Percentiles rank a stretch among this genome's conserved stretches.
Evolutionary conservation across 2,888 invertebrate genomes (phyloP).

Genomic region (Sicus ferrugineus): DNA sequence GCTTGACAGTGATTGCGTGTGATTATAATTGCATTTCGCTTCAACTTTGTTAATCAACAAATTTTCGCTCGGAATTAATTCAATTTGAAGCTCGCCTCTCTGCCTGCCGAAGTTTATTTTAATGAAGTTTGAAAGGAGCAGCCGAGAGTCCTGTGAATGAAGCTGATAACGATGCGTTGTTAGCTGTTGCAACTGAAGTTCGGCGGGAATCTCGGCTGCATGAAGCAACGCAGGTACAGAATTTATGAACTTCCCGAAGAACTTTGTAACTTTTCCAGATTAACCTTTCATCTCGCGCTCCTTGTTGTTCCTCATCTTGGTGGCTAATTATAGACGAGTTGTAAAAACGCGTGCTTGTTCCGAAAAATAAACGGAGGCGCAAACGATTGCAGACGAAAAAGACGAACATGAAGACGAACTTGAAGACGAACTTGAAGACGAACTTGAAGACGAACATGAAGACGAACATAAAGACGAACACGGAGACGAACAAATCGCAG

Average conservation of each 20-base stretch:
- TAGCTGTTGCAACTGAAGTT: not conserved
- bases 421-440: no score
- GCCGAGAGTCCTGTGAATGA: constrained; percentile 12
- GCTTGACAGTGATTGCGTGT: constrained; percentile 12
- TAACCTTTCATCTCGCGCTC: not conserved
- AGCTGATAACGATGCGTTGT: not conserved
- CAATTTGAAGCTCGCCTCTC: constrained; percentile 18
- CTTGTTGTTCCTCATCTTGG: no score
- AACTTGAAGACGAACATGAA: no score
- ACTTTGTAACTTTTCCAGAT: constrained; percentile 12
- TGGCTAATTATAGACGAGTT: no score
- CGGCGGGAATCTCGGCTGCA: not conserved
- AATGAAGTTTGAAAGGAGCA: constrained; percentile 13
- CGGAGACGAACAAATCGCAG: no score
- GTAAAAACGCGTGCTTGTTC: no score
- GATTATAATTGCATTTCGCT: constrained; percentile 30
- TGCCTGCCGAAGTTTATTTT: constrained; percentile 19
- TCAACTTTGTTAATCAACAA: constrained; percentile 46
- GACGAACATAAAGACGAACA: no score
- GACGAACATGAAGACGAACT: no score
- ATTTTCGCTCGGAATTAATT: constrained; percentile 34
- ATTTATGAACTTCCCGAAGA: constrained; percentile 16
- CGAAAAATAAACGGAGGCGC: no score
- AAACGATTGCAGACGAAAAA: no score
- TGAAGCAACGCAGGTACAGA: not conserved